phyloP scores from a whole-genome alignment of 2,797 vertebrate species.

The Acanthurus lineatus region DNA sequence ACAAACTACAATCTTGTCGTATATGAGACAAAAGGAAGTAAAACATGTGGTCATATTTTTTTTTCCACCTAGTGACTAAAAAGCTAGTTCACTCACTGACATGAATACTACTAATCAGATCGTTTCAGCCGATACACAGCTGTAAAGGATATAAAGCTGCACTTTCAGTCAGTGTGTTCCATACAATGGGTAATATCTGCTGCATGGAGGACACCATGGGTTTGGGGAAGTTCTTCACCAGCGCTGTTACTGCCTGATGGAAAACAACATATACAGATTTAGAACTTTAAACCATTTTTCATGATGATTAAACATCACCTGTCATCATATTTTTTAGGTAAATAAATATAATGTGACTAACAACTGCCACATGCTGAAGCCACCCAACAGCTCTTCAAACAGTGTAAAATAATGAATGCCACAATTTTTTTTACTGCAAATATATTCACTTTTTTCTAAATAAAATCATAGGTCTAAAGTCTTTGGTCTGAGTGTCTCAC shows the following conservation, averaged over 20 bases:
- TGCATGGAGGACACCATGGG: constrained; percentile 99
- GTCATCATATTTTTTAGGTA: background rate
- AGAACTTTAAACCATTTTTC: background rate
- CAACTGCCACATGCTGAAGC: background rate
- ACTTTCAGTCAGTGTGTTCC: constrained; percentile 98
- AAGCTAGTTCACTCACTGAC: background rate
- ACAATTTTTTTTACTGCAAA: too few relatives aligned
- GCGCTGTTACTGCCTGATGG: constrained; percentile 93
- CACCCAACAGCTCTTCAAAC: too few relatives aligned
- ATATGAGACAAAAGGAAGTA: background rate
- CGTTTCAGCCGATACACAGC: background rate
- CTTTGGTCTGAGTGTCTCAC: constrained; percentile 72
- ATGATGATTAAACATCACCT: too few relatives aligned
- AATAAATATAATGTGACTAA: background rate
- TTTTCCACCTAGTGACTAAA: background rate
- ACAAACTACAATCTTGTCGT: background rate
- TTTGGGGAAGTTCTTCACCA: constrained; percentile 99
- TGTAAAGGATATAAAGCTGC: constrained; percentile 96
- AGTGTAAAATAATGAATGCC: too few relatives aligned
- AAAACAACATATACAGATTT: constrained; percentile 5
- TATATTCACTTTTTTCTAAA: too few relatives aligned
- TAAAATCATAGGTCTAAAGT: too few relatives aligned
- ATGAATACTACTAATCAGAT: background rate
- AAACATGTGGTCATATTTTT: background rate
- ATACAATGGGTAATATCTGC: constrained; percentile 97